Percentiles rank a stretch among this genome's conserved stretches.
These are phyloP conservation scores for Sebastes wilsoni DNA, from an alignment of 2,797 vertebrate species.

Conservation along the genomic window DNA sequence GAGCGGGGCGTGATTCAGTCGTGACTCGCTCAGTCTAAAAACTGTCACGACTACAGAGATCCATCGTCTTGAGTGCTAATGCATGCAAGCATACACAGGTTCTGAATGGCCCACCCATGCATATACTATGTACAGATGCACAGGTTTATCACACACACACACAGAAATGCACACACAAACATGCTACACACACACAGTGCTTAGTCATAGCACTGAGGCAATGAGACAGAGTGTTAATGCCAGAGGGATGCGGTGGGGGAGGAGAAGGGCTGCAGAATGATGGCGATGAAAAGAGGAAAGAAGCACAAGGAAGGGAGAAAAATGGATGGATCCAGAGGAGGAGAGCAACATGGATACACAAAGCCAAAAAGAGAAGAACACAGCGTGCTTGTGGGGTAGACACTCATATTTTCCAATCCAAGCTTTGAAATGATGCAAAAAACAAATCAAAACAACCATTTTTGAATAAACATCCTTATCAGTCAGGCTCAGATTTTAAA, in stretches of 20 bases:
- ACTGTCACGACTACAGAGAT: constrained; percentile 70
- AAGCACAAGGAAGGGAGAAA: constrained; percentile 21
- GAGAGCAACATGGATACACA: constrained; percentile 6
- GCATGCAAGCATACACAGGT: constrained; percentile 26
- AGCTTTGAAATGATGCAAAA: not conserved
- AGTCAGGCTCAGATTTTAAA: constrained; percentile 9
- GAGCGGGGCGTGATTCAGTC: constrained; percentile 62
- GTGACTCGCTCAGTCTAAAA: constrained; percentile 69
- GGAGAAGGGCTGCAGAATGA: constrained; percentile 53
- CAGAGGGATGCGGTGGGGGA: constrained; percentile 46
- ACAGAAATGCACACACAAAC: not conserved
- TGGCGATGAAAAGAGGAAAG: constrained; percentile 48
- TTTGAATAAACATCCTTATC: not conserved
- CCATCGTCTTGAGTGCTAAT: constrained; percentile 42
- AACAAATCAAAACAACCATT: constrained; percentile 7
- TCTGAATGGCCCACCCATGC: constrained; percentile 9
- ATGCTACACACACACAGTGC: constrained; percentile 52
- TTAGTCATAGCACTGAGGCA: constrained; percentile 77
- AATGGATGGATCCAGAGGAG: constrained; percentile 5
- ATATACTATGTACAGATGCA: not conserved
- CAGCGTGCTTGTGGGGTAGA: not conserved
- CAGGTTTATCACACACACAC: constrained; percentile 13
- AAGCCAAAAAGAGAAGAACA: not conserved
- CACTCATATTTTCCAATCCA: not conserved
- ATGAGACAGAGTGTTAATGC: constrained; percentile 69